Base-by-base conservation (phyloP, 2,888 invertebrate species). In the Penaeus monodon region DNA sequence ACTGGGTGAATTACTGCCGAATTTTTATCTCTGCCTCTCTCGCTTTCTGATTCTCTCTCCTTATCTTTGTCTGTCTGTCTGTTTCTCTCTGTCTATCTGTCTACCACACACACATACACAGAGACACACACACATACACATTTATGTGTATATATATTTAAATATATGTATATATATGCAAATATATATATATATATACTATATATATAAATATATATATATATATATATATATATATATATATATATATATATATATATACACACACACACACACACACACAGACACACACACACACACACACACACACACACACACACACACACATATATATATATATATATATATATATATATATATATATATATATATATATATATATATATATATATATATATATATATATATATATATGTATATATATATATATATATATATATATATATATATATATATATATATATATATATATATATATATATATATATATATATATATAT, bases 171-270 rank as follows among this genome's bases (percentile, higher is more conserved):
- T 38, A 6, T 38, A 6, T 38, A 6, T 38, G 38, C n/a, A n/a
- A 33, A 33, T 3, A 33, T 3, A 33, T 33, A 33, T 3, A 33
- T 33, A 33, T 33, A 33, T 33, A 33, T 2, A 2, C 33, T 44
- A 8, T 44, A 8, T 44, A 0, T 44, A 8, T 44, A 0, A 4
- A 0, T 70, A 70, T 70, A 70, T 70, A 70, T 70, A 20, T 70
- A 70, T 70, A 70, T 70, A 70, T 70, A 70, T 70, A 70, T 70
- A 70, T 70, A 70, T 70, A 70, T 70, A 70, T 70, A 70, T 70
- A 70, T 70, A 70, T 70, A 70, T 70, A 22, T 6, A 22, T 70
- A 70, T 70, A 70, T 70, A 70, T 70, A 70, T 70, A 29, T 14
- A 70, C 1, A 70, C 1, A 24, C 20, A 44, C 7, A 7, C 7